phyloP scores from a whole-genome alignment of 2,888 invertebrate species.

The Brachypterus glaber region DNA sequence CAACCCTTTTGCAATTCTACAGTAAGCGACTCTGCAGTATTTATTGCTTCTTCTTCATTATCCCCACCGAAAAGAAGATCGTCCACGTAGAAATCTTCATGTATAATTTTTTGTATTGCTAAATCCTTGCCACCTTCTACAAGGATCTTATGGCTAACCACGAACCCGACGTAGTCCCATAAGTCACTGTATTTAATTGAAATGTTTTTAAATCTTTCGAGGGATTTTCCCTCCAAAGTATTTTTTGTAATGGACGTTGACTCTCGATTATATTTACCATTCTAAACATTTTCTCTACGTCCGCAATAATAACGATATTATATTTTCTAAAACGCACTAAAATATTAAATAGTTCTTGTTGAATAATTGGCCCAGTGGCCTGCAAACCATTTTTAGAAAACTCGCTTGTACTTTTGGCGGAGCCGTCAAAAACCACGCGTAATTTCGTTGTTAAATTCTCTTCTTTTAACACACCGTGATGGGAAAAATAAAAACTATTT shows the following conservation, averaged over 20 bases:
- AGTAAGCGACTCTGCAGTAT: background rate
- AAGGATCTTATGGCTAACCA: background rate
- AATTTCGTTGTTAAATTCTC: conserved; percentile 12
- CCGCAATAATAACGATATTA: conserved; percentile 9
- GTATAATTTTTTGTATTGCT: background rate
- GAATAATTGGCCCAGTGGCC: conserved; percentile 11
- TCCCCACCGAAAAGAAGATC: background rate
- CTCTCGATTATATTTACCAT: conserved; percentile 8
- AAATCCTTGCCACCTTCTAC: background rate
- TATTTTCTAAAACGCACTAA: conserved; percentile 13
- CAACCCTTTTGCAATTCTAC: background rate
- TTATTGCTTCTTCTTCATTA: background rate
- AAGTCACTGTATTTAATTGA: conserved; percentile 14
- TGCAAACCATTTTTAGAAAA: conserved; percentile 15
- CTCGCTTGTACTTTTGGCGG: conserved; percentile 11
- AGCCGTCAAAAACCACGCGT: conserved; percentile 17
- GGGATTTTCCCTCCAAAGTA: conserved; percentile 14
- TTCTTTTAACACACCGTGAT: conserved; percentile 14
- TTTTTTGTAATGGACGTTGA: conserved; percentile 5
- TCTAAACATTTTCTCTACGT: conserved; percentile 16
- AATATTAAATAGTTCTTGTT: conserved; percentile 13
- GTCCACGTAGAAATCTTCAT: background rate
- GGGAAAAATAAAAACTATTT: conserved; percentile 14
- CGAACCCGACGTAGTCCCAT: conserved; percentile 10
- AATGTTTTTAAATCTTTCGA: conserved; percentile 8